These are phyloP conservation scores for Halictus ligatus DNA, from an alignment of 2,888 invertebrate genomes.

Conservation along the genomic window DNA sequence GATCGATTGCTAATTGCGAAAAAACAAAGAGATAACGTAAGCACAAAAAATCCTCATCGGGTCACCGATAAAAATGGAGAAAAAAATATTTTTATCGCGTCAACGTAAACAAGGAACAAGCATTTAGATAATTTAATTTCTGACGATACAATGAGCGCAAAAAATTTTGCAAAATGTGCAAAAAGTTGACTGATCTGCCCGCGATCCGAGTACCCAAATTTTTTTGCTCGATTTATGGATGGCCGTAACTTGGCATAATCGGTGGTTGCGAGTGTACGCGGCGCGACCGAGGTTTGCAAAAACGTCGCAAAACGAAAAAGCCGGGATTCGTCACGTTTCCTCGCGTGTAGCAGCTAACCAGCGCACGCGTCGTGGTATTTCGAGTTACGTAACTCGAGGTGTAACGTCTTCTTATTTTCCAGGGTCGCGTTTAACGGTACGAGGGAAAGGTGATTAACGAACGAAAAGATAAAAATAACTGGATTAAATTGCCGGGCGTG, in stretches of 20 bases:
- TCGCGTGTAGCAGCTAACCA: neutral
- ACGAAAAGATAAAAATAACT: conserved; percentile 64
- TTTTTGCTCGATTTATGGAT: neutral
- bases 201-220: neutral
- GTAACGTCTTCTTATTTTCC: conserved; percentile 24
- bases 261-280: too few species aligned
- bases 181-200: too few species aligned
- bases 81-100: neutral
- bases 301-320: neutral
- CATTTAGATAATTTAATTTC: neutral
- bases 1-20: neutral
- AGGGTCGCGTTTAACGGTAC: conserved; percentile 37
- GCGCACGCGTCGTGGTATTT: neutral
- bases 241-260: neutral
- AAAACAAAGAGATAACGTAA: neutral
- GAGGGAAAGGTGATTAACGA: conserved; percentile 47
- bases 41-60: neutral
- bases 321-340: neutral
- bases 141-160: neutral
- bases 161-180: too few species aligned
- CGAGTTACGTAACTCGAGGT: conserved; percentile 5
- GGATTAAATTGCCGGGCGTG: conserved; percentile 74
- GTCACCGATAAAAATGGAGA: neutral
- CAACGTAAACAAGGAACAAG: too few species aligned
- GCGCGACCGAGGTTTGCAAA: neutral